A percentile compares a stretch with the other conserved stretches of the same genome.
Evolutionary conservation across 2,113 vertebrate species (phyloP).

Genomic region (Camelus dromedarius): DNA sequence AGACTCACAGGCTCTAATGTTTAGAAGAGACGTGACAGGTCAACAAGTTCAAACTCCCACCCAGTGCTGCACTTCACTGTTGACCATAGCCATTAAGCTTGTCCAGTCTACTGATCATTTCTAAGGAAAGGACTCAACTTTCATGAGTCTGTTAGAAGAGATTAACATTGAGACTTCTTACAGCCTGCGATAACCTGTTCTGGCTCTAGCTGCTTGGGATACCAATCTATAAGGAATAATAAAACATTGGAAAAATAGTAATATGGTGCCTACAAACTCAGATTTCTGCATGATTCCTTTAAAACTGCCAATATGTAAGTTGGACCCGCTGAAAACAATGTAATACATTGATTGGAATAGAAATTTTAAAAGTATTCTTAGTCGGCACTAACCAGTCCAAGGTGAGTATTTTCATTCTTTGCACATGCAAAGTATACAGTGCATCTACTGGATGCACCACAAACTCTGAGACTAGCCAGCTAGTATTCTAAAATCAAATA

Average conservation of each 20-base stretch:
- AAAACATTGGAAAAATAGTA: conserved; percentile 26
- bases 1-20: not conserved
- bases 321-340: conserved; percentile 11
- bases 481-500: conserved; percentile 14
- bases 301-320: conserved; percentile 15
- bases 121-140: conserved; percentile 23
- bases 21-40: not conserved
- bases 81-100: not conserved
- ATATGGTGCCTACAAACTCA: not conserved
- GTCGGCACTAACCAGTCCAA: not conserved
- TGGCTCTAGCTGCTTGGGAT: not conserved
- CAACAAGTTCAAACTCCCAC: not conserved
- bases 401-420: conserved; percentile 9
- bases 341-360: not conserved
- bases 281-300: not conserved
- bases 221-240: not conserved
- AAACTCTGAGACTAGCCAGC: not conserved
- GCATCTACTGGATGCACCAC: not conserved
- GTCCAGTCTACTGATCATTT: not conserved
- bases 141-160: not conserved
- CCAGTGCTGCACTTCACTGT: not conserved
- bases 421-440: not conserved
- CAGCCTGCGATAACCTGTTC: not conserved
- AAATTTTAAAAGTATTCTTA: conserved; percentile 50
- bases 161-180: not conserved